Evolutionary conservation across 2,888 invertebrate genomes (phyloP).

Genomic region (Halictus ligatus): DNA sequence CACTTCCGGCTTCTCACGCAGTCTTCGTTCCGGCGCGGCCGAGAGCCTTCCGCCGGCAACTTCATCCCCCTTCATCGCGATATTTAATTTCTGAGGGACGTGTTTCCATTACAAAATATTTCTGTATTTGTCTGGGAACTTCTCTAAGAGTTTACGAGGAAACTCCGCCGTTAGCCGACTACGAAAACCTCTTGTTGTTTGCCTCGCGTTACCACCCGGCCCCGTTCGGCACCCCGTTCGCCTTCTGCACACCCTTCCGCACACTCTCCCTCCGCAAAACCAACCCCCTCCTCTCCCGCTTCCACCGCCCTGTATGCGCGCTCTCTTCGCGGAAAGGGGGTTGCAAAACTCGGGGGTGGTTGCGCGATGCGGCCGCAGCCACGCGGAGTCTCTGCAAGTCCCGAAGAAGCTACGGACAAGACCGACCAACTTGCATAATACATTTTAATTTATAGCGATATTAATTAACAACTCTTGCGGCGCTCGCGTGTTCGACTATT

Average conservation of each 20-base stretch:
- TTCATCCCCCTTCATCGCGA: conserved; percentile 74
- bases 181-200: conserved; percentile 73
- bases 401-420: conserved; percentile 72
- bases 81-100: conserved; percentile 81
- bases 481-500: conserved; percentile 34
- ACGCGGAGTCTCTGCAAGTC: conserved; percentile 49
- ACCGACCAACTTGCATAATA: conserved; percentile 75
- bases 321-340: conserved; percentile 7
- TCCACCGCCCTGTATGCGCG: background rate
- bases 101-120: conserved; percentile 82
- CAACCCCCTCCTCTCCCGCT: background rate
- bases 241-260: conserved; percentile 18
- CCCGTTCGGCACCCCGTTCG: conserved; percentile 64
- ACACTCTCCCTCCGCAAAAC: background rate
- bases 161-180: conserved; percentile 76
- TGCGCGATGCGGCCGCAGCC: conserved; percentile 68
- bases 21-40: conserved; percentile 31
- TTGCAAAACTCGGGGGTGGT: conserved; percentile 57
- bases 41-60: conserved; percentile 35
- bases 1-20: conserved; percentile 37
- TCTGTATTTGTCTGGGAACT: conserved; percentile 82
- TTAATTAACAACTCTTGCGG: conserved; percentile 68
- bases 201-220: conserved; percentile 71
- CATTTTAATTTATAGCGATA: conserved; percentile 76
- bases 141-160: conserved; percentile 81